Evolutionary conservation across 1,140 invertebrate species (phyloP).

Genomic region (Dinoponera quadriceps): DNA sequence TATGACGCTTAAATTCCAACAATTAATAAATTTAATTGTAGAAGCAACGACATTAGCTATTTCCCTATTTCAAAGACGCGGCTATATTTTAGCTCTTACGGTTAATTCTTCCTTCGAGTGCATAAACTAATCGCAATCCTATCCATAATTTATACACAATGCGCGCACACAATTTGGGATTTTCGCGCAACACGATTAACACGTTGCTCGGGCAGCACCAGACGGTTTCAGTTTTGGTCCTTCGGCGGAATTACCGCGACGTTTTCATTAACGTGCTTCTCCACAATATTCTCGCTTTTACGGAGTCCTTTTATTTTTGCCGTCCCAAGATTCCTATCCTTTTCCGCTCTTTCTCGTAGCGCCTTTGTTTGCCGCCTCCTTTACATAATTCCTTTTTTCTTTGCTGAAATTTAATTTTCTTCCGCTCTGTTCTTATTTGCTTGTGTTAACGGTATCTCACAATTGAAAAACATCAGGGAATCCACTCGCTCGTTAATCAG

Average conservation of each 20-base stretch:
- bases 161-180: background rate
- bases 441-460: constrained; percentile 32
- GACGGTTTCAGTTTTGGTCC: constrained; percentile 30
- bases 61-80: too few relatives aligned
- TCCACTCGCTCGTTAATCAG: constrained; percentile 47
- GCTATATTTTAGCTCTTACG: too few relatives aligned
- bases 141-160: background rate
- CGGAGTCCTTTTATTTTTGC: constrained; percentile 10
- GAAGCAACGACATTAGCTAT: too few relatives aligned
- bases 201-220: constrained; percentile 14
- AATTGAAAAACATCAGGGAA: constrained; percentile 52
- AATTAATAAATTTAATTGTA: too few relatives aligned
- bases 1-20: too few relatives aligned
- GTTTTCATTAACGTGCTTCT: constrained; percentile 49
- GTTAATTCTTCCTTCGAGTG: too few relatives aligned
- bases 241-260: constrained; percentile 26
- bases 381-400: constrained; percentile 34
- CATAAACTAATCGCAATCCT: background rate
- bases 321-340: constrained; percentile 25
- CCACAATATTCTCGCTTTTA: constrained; percentile 47
- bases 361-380: constrained; percentile 42
- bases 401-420: constrained; percentile 34
- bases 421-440: constrained; percentile 30
- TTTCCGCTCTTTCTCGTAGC: constrained; percentile 33
- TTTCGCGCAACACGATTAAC: constrained; percentile 4